A percentile compares a stretch with the other conserved stretches of the same genome.
Evolutionary conservation across 2,797 vertebrate genomes (phyloP).

Genomic region (Premnoplex brunnescens): DNA sequence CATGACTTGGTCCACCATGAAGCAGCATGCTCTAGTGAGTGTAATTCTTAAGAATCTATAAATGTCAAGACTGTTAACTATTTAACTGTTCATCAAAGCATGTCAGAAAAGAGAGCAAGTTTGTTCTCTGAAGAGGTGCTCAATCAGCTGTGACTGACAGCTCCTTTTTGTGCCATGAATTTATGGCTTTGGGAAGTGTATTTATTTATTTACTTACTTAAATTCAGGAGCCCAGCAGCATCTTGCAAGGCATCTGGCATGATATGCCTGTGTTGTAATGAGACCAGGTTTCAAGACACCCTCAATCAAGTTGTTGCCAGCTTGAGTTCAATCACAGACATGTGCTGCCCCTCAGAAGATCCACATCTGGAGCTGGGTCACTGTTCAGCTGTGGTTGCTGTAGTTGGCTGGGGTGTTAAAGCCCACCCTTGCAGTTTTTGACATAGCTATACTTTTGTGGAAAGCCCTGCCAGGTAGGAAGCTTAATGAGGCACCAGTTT

Average conservation of each 20-base stretch:
- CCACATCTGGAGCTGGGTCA: not conserved
- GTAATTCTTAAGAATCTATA: not conserved
- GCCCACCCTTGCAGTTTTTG: not conserved
- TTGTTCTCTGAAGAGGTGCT: not conserved
- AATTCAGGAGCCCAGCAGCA: not conserved
- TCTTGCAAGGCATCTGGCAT: not conserved
- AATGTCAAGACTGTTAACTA: conserved; percentile 27
- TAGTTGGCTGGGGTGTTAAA: not conserved
- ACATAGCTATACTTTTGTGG: not conserved
- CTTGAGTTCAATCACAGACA: not conserved
- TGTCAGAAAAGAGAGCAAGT: conserved; percentile 14
- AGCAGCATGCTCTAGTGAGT: not conserved
- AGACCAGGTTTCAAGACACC: not conserved
- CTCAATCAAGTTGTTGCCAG: not conserved
- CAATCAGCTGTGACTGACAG: conserved; percentile 18
- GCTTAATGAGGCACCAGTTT: not conserved
- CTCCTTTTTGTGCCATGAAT: not conserved
- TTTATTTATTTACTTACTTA: not conserved
- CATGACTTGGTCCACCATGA: not conserved
- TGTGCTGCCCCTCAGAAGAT: not conserved
- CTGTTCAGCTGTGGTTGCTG: not conserved
- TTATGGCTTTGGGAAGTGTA: not conserved
- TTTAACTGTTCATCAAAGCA: conserved; percentile 38
- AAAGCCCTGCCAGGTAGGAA: not conserved
- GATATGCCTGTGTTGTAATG: not conserved